These are phyloP conservation scores for Drosophila grimshawi DNA, from an alignment of 1,140 invertebrate genomes.

Conservation along the genomic window DNA sequence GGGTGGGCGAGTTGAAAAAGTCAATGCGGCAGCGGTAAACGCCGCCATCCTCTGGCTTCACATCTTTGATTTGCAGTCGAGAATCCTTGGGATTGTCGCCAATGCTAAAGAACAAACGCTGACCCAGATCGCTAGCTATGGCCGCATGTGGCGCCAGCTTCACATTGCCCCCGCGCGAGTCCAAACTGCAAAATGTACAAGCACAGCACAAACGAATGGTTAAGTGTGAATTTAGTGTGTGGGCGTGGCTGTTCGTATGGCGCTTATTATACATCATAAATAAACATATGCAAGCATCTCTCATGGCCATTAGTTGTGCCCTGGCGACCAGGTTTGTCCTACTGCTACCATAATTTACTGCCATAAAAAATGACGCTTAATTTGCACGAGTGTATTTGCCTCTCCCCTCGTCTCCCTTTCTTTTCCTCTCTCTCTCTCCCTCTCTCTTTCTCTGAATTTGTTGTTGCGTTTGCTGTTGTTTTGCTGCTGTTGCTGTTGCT, in stretches of 20 bases:
- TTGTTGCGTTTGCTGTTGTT: constrained; percentile 15
- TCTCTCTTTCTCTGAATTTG: background rate
- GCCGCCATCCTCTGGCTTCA: constrained; percentile 90
- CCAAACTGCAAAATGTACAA: constrained; percentile 87
- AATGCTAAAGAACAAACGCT: constrained; percentile 90
- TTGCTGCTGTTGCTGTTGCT: constrained; percentile 6
- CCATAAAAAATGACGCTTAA: constrained; percentile 77
- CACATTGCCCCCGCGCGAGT: constrained; percentile 89
- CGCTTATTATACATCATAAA: constrained; percentile 80
- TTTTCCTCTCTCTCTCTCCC: background rate
- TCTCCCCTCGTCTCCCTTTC: background rate
- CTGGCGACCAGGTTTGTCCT: constrained; percentile 41
- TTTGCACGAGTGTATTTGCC: constrained; percentile 51
- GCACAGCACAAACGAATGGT: constrained; percentile 40
- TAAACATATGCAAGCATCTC: constrained; percentile 75
- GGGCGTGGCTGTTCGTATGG: constrained; percentile 50
- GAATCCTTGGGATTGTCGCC: constrained; percentile 89
- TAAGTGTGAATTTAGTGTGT: constrained; percentile 54
- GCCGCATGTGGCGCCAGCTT: constrained; percentile 89
- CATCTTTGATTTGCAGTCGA: constrained; percentile 89
- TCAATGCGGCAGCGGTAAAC: constrained; percentile 93
- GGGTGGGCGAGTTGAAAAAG: constrained; percentile 93
- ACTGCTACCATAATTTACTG: constrained; percentile 69
- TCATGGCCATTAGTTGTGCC: constrained; percentile 57
- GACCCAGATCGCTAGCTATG: constrained; percentile 90